Conservation (phyloP, 1,140 invertebrate species). For the Calosoma granatense region DNA sequence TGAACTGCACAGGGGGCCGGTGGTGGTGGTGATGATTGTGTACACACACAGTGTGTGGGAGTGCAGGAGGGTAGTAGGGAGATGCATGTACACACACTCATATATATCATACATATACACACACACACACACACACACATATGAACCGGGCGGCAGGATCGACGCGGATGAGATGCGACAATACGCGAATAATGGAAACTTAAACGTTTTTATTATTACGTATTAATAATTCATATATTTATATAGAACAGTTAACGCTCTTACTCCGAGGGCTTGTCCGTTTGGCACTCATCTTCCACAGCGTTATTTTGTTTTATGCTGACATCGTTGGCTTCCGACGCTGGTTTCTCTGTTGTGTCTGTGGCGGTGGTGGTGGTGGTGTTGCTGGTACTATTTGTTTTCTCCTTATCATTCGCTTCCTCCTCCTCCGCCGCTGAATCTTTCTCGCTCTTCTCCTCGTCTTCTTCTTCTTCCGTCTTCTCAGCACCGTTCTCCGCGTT, state of each 20-base stretch:
- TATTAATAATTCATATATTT: neutral
- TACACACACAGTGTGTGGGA: too few species aligned
- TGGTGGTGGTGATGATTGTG: too few species aligned
- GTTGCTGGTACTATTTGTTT: conserved; percentile 12
- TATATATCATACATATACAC: conserved; percentile 1
- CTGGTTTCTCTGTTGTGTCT: conserved; percentile 22
- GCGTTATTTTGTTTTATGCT: conserved; percentile 8
- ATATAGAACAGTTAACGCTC: neutral
- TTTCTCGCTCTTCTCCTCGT: conserved; percentile 20
- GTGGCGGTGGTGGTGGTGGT: conserved; percentile 11
- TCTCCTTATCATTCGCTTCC: neutral
- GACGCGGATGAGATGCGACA: neutral
- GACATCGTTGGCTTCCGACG: conserved; percentile 16
- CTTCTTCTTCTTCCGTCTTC: conserved; percentile 22
- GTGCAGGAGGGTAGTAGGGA: too few species aligned
- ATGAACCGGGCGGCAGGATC: too few species aligned
- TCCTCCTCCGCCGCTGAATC: conserved; percentile 17
- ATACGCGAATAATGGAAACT: neutral
- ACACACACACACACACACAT: too few species aligned
- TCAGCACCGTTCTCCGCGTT: conserved; percentile 20
- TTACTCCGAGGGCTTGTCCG: neutral
- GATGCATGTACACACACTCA: neutral
- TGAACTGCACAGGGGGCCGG: too few species aligned
- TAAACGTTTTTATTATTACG: neutral
- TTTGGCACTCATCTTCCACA: neutral